Evolutionary conservation across 2,888 invertebrate genomes (phyloP).

Genomic region (Masnerella sp.): DNA sequence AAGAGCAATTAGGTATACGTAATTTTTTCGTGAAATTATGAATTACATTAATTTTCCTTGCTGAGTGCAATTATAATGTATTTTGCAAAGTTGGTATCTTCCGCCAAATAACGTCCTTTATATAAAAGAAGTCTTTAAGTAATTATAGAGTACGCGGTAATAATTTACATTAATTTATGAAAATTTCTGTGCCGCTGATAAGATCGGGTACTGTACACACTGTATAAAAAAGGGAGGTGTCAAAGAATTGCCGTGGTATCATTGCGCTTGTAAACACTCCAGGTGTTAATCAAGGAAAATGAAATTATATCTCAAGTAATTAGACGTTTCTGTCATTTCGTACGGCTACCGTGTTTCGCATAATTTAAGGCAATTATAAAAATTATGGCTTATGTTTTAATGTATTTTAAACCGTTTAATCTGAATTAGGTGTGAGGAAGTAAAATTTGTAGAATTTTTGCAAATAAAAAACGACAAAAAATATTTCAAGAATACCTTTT

Average conservation of each 20-base stretch:
- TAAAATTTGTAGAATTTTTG: too few species aligned
- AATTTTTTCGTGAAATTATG: neutral
- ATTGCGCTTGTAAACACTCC: conserved; percentile 29
- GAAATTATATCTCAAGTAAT: conserved; percentile 15
- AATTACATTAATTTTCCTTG: too few species aligned
- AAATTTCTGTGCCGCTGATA: conserved; percentile 28
- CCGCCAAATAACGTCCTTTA: conserved; percentile 14
- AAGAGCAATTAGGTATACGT: too few species aligned
- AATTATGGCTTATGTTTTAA: too few species aligned
- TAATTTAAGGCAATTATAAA: conserved; percentile 4
- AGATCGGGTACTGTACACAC: conserved; percentile 13
- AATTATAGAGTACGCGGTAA: conserved; percentile 27
- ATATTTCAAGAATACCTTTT: too few species aligned
- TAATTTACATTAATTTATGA: conserved; percentile 46
- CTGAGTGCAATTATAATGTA: too few species aligned
- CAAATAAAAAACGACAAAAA: too few species aligned
- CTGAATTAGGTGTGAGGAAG: too few species aligned
- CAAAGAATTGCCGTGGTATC: conserved; percentile 20
- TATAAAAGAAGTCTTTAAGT: conserved; percentile 30
- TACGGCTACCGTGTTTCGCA: neutral
- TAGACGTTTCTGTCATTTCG: conserved; percentile 13
- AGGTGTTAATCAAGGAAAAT: conserved; percentile 33
- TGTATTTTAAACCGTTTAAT: too few species aligned
- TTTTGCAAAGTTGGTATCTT: neutral
- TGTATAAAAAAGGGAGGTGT: conserved; percentile 30